Conservation (phyloP, 2,113 vertebrate species). For the Hyaena hyaena region DNA sequence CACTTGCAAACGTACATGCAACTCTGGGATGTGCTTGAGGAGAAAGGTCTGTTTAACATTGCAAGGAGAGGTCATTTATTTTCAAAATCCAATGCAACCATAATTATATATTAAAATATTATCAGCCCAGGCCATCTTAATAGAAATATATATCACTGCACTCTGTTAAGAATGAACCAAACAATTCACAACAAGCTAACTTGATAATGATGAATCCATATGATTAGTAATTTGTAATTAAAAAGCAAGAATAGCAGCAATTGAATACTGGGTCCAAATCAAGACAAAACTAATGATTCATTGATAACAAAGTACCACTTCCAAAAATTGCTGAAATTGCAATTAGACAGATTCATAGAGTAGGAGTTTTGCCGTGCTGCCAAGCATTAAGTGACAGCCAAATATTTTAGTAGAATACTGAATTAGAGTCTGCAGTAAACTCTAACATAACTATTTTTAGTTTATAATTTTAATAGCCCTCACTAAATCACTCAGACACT, state of each 20-base stretch:
- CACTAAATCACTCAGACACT: constrained; percentile 35
- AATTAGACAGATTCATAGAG: constrained; percentile 49
- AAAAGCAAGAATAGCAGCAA: constrained; percentile 62
- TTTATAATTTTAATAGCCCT: constrained; percentile 59
- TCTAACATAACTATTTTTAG: constrained; percentile 65
- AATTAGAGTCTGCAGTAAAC: constrained; percentile 64
- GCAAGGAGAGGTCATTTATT: not conserved
- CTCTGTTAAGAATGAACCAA: constrained; percentile 41
- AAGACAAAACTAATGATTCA: constrained; percentile 70
- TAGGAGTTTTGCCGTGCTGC: constrained; percentile 46
- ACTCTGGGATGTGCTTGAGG: not conserved
- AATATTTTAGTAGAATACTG: constrained; percentile 71
- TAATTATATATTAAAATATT: constrained; percentile 23
- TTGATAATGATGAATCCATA: constrained; percentile 59
- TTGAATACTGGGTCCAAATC: constrained; percentile 64
- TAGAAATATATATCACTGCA: not conserved
- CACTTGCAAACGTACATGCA: not conserved
- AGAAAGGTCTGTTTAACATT: not conserved
- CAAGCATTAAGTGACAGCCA: constrained; percentile 63
- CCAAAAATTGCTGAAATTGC: constrained; percentile 67
- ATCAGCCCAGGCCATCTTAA: constrained; percentile 3
- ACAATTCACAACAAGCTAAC: constrained; percentile 44
- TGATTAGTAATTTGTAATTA: constrained; percentile 71
- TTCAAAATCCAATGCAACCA: constrained; percentile 24
- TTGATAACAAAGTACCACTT: constrained; percentile 70